A percentile compares a stretch with the other conserved stretches of the same genome.
phyloP scores from a whole-genome alignment of 1,140 invertebrate genomes.

The Neelides sp. region DNA sequence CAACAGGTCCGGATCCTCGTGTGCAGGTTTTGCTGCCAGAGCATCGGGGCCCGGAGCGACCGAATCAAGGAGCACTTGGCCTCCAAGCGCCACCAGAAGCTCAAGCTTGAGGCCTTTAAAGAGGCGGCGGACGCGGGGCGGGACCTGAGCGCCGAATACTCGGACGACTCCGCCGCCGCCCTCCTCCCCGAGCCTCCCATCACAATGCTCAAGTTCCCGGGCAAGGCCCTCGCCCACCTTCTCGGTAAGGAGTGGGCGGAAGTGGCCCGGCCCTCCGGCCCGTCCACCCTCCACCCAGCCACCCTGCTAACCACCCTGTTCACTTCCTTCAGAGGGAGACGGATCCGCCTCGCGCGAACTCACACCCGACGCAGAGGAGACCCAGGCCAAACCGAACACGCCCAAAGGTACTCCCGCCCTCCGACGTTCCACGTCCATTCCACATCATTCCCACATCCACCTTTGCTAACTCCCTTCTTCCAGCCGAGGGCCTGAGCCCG shows the following conservation, averaged over 20 bases:
- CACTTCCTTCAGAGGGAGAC: background rate
- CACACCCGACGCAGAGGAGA: too few species aligned
- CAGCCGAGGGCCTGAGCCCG: background rate
- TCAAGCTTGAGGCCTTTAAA: constrained; percentile 30
- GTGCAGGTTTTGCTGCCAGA: constrained; percentile 30
- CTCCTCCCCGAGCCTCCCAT: constrained; percentile 30
- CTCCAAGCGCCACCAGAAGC: constrained; percentile 29
- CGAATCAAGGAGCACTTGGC: constrained; percentile 31
- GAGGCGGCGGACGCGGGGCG: constrained; percentile 30
- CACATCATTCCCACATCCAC: constrained; percentile 7
- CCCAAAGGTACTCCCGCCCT: background rate
- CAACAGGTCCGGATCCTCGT: constrained; percentile 30
- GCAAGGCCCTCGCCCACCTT: constrained; percentile 31
- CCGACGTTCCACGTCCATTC: background rate
- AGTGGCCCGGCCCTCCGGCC: too few species aligned
- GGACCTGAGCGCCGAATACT: constrained; percentile 29
- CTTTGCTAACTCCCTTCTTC: constrained; percentile 2
- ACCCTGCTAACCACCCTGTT: background rate
- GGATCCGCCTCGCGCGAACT: too few species aligned
- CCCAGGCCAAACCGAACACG: background rate
- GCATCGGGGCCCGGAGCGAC: constrained; percentile 29
- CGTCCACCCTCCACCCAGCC: too few species aligned
- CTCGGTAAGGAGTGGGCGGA: constrained; percentile 26
- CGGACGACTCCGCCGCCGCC: constrained; percentile 27
- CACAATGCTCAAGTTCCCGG: constrained; percentile 31